Conservation (phyloP, 2,113 vertebrate genomes). For the Climacteris rufus region DNA sequence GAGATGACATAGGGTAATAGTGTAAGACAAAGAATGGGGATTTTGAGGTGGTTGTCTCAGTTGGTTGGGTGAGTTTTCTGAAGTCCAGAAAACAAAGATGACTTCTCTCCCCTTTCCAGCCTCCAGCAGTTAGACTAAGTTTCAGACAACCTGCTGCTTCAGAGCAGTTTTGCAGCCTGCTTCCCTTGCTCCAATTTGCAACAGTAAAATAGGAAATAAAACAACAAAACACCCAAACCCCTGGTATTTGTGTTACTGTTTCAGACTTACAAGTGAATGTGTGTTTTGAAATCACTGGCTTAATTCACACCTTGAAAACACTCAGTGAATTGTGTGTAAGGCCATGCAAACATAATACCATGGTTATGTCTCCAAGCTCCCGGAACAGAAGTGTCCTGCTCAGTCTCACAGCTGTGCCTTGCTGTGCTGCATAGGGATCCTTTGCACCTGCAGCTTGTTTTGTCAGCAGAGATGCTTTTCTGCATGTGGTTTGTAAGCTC, state of each 20-base stretch:
- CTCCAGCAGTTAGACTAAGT: background rate
- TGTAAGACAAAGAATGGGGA: background rate
- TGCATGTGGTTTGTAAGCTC: background rate
- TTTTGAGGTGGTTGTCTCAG: background rate
- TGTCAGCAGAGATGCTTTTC: background rate
- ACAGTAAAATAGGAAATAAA: background rate
- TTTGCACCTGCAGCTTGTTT: background rate
- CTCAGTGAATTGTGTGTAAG: background rate
- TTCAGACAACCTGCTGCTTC: background rate
- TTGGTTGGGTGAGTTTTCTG: background rate
- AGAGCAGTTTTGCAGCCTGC: background rate
- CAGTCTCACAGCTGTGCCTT: background rate
- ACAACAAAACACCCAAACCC: background rate
- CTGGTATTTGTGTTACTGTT: background rate
- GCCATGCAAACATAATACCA: fast-evolving
- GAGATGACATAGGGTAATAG: background rate
- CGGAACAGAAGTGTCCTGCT: background rate
- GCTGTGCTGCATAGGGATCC: background rate
- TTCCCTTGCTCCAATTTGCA: background rate
- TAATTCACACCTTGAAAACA: background rate
- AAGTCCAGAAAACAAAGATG: background rate
- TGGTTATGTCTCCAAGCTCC: background rate
- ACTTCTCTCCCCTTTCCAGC: background rate
- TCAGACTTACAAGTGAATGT: background rate
- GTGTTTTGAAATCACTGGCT: background rate